Evolutionary conservation across 2,888 invertebrate species (phyloP).

Genomic region (Plebejus anna): DNA sequence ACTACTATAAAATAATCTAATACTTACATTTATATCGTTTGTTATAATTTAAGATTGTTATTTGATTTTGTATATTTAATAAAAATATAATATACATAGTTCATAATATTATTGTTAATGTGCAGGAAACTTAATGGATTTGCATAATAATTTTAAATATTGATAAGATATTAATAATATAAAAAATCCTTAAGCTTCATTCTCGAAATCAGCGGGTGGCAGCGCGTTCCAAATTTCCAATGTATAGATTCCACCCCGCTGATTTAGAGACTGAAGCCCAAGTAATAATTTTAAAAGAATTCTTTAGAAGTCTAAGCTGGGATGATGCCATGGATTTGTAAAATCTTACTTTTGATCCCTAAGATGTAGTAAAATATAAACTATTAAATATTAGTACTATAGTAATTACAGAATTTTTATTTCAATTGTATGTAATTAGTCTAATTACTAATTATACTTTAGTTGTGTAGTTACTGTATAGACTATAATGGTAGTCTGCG

Average conservation of each 20-base stretch:
- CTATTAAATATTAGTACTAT: conserved; percentile 2
- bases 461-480: no score
- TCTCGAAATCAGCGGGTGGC: no score
- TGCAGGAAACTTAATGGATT: not conserved
- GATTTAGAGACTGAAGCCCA: not conserved
- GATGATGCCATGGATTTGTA: conserved; percentile 9
- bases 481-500: no score
- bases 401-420: not conserved
- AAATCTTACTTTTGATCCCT: conserved; percentile 14
- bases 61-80: conserved; percentile 33
- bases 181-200: no score
- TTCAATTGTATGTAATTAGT: not conserved
- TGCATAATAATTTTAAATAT: not conserved
- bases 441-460: no score
- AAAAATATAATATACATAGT: conserved; percentile 17
- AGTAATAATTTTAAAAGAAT: not conserved
- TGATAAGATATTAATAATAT: not conserved
- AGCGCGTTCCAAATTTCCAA: no score
- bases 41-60: conserved; percentile 33
- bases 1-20: conserved; percentile 32
- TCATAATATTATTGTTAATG: not conserved
- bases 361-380: conserved; percentile 27
- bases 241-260: no score
- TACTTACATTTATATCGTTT: conserved; percentile 36
- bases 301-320: not conserved